These are phyloP conservation scores for Myocastor coypus DNA, from an alignment of 2,113 vertebrate genomes.

Conservation along the genomic window DNA sequence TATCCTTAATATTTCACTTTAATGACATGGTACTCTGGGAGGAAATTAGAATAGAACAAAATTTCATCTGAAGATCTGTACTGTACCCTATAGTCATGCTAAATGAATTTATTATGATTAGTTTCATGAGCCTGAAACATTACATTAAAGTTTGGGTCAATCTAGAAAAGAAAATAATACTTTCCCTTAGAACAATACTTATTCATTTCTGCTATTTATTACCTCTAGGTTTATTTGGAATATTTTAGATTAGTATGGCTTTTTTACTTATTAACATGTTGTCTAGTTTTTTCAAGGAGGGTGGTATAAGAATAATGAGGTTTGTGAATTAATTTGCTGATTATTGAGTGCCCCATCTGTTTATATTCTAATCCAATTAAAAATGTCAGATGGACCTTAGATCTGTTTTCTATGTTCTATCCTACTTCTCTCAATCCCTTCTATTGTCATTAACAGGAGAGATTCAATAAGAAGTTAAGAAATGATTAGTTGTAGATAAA, in stretches of 20 bases:
- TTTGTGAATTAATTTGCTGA: not conserved
- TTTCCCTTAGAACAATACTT: conserved; percentile 38
- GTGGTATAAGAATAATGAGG: conserved; percentile 4
- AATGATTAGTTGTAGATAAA: not conserved
- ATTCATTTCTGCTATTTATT: conserved; percentile 31
- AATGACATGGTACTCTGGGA: conserved; percentile 71
- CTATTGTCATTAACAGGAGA: not conserved
- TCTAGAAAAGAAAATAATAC: conserved; percentile 60
- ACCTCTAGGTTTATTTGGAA: conserved; percentile 8
- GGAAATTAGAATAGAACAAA: conserved; percentile 69
- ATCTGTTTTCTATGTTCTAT: not conserved
- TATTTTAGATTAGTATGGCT: not conserved
- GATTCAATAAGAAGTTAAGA: not conserved
- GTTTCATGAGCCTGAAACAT: conserved; percentile 49
- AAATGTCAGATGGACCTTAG: not conserved
- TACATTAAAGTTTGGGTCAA: conserved; percentile 63
- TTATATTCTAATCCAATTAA: conserved; percentile 7
- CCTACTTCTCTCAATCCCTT: not conserved
- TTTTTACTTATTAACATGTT: not conserved
- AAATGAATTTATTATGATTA: conserved; percentile 73
- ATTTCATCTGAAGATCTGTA: conserved; percentile 69
- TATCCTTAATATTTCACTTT: conserved; percentile 77
- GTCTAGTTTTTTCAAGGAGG: conserved; percentile 2
- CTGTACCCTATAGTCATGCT: conserved; percentile 29
- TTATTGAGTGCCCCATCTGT: not conserved